Percentiles rank a stretch among this genome's conserved stretches.
Evolutionary conservation across 2,113 vertebrate species (phyloP).

Genomic region (Lampris megalopsis): DNA sequence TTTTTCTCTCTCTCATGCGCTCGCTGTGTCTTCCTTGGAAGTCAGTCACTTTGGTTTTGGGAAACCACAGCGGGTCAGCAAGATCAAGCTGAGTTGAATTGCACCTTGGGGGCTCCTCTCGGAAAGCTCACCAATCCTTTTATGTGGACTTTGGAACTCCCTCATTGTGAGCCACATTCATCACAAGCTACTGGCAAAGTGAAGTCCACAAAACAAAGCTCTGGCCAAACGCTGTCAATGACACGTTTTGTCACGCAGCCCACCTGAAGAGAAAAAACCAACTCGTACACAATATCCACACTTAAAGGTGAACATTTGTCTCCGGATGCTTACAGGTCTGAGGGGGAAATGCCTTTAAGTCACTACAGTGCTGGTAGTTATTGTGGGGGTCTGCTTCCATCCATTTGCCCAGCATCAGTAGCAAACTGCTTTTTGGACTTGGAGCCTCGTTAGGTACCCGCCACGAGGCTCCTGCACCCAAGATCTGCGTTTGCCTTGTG

Average conservation of each 20-base stretch:
- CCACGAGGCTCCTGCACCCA: no score
- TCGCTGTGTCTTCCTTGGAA: conserved; percentile 6
- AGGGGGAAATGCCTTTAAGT: no score
- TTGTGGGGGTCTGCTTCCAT: no score
- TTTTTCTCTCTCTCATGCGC: neutral
- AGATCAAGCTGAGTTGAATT: conserved; percentile 35
- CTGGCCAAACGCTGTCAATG: neutral
- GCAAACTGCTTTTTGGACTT: no score
- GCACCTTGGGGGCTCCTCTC: conserved; percentile 15
- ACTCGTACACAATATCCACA: no score
- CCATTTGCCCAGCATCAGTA: no score
- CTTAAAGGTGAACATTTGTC: no score
- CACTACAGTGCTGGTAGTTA: no score
- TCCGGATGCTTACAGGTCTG: no score
- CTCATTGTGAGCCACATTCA: neutral
- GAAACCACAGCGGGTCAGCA: conserved; percentile 30
- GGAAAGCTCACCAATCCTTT: conserved; percentile 33
- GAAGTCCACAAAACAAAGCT: neutral
- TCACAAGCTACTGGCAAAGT: conserved; percentile 6
- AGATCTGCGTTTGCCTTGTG: no score
- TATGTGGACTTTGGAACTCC: conserved; percentile 32
- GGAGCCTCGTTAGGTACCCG: no score
- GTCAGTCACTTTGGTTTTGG: conserved; percentile 1
- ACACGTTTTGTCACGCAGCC: neutral
- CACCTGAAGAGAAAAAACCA: no score